Conservation (phyloP, 2,888 invertebrate species). For the Scrobipalpa atriplicella region DNA sequence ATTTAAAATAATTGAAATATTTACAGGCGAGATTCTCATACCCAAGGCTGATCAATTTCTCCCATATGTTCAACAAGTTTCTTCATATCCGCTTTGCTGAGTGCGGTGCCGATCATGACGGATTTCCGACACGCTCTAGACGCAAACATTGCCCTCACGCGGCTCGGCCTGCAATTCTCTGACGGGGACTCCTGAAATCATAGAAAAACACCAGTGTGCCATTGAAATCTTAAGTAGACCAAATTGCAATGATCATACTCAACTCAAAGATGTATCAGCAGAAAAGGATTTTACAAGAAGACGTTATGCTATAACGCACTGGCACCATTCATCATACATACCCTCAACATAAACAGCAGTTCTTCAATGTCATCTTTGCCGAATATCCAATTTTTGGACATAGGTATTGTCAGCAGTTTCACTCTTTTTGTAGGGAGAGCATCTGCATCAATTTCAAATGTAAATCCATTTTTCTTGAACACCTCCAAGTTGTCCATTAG, state of each 20-base stretch:
- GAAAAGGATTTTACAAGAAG: no score
- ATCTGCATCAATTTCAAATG: conserved; percentile 88
- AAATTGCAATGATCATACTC: no score
- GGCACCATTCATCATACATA: conserved; percentile 49
- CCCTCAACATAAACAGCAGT: conserved; percentile 94
- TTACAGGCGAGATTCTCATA: conserved; percentile 65
- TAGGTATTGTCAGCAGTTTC: conserved; percentile 91
- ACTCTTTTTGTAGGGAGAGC: conserved; percentile 89
- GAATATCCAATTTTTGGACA: conserved; percentile 95
- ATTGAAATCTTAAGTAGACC: no score
- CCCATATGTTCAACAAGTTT: conserved; percentile 92
- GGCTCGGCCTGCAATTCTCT: conserved; percentile 88
- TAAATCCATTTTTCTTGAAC: conserved; percentile 97
- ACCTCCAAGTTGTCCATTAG: conserved; percentile 92
- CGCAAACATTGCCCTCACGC: conserved; percentile 96
- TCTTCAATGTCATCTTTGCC: conserved; percentile 98
- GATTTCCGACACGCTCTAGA: conserved; percentile 98
- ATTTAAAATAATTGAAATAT: no score
- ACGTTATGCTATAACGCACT: no score
- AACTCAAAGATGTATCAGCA: no score
- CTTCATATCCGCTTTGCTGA: conserved; percentile 92
- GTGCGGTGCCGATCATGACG: conserved; percentile 97
- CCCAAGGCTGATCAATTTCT: conserved; percentile 98
- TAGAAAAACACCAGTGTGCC: no score
- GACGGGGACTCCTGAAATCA: conserved; percentile 84